Conservation (phyloP, 2,888 invertebrate species). For the Pandemis corylana region DNA sequence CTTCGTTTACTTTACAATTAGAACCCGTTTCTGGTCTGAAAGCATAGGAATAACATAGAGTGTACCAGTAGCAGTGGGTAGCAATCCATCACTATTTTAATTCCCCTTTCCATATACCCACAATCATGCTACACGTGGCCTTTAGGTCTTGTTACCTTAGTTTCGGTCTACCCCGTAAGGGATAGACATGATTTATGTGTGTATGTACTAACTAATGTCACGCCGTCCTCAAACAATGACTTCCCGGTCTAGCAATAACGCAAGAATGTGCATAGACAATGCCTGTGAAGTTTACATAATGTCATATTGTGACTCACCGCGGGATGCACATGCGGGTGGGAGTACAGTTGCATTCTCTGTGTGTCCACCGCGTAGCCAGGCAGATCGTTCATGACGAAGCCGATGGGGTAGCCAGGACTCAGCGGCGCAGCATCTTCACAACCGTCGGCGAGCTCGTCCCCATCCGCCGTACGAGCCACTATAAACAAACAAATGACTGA, state of each 20-base stretch:
- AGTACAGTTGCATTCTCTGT: conserved; percentile 76
- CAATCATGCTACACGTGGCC: too few species aligned
- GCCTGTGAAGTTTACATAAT: conserved; percentile 47
- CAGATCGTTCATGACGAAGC: conserved; percentile 78
- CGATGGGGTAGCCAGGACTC: conserved; percentile 59
- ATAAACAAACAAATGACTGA: conserved; percentile 47
- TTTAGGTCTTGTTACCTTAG: too few species aligned
- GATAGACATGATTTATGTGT: too few species aligned
- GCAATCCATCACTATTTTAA: too few species aligned
- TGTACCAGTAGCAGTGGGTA: too few species aligned
- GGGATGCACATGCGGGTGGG: conserved; percentile 71
- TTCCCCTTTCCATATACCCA: too few species aligned
- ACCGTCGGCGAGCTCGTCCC: conserved; percentile 66
- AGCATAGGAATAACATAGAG: too few species aligned
- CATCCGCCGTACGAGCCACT: conserved; percentile 75
- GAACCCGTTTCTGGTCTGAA: neutral
- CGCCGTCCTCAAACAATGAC: conserved; percentile 2
- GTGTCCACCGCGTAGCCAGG: conserved; percentile 71
- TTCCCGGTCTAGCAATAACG: neutral
- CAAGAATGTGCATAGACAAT: conserved; percentile 12
- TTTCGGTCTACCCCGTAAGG: too few species aligned
- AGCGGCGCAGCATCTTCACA: conserved; percentile 64
- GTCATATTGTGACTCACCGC: conserved; percentile 64
- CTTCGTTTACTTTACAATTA: neutral
- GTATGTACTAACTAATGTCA: neutral